phyloP scores from a whole-genome alignment of 1,140 invertebrate species.

The Tetraneura akinire region DNA sequence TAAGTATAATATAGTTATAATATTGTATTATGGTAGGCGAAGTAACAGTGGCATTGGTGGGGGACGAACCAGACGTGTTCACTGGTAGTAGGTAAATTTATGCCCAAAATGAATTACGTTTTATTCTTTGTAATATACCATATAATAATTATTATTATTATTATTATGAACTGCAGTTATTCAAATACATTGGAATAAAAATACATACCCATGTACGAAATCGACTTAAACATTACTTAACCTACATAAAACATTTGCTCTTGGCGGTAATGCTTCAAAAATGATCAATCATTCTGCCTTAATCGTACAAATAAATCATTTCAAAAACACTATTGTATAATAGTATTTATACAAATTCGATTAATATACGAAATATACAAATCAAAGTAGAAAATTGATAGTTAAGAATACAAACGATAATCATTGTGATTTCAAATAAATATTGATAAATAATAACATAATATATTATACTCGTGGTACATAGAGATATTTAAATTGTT shows the following conservation, averaged over 20 bases:
- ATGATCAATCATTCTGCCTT: neutral
- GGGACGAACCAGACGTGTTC: neutral
- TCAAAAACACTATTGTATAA: conserved; percentile 1
- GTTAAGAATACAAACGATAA: too few species aligned
- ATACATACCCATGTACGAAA: neutral
- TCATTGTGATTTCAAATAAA: too few species aligned
- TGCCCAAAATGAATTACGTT: conserved; percentile 27
- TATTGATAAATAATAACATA: too few species aligned
- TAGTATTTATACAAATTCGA: neutral
- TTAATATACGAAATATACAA: conserved; percentile 7
- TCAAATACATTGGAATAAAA: conserved; percentile 12
- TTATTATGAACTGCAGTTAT: conserved; percentile 10
- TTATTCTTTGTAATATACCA: conserved; percentile 1
- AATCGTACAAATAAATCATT: too few species aligned
- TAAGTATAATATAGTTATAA: neutral
- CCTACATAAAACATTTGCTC: neutral
- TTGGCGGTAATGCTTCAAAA: neutral
- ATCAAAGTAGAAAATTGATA: too few species aligned
- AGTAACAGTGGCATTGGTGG: neutral
- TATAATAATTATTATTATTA: too few species aligned
- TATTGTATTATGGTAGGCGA: neutral
- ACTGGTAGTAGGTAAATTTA: neutral
- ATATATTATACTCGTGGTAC: too few species aligned
- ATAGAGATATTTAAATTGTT: neutral
- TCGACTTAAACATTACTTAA: neutral